phyloP scores from a whole-genome alignment of 2,888 invertebrate genomes.

The Athripsodes cinereus region DNA sequence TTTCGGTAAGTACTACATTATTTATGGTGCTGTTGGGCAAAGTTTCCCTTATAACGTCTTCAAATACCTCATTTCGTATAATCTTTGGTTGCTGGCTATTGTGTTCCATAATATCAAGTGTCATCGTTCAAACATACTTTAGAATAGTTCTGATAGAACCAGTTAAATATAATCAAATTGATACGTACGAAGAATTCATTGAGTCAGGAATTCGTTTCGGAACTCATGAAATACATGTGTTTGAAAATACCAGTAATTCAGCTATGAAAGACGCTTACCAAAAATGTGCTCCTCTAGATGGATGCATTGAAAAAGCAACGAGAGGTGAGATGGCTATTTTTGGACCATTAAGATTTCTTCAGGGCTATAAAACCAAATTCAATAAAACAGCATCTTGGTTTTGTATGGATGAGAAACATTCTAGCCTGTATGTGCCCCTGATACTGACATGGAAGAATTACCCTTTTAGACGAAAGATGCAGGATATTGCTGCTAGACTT shows the following conservation, averaged over 20 bases:
- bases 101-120: background rate
- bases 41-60: background rate
- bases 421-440: background rate
- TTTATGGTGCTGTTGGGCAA: background rate
- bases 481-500: background rate
- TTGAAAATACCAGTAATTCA: background rate
- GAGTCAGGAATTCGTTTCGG: background rate
- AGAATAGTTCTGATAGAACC: background rate
- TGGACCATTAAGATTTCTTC: background rate
- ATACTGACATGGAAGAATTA: slow-evolving; percentile 8
- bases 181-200: background rate
- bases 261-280: background rate
- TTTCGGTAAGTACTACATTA: background rate
- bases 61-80: background rate
- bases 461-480: background rate
- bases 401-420: background rate
- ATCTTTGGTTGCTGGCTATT: background rate
- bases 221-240: slow-evolving; percentile 36
- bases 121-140: background rate
- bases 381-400: background rate
- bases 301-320: background rate
- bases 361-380: background rate
- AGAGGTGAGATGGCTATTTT: slow-evolving; percentile 8
- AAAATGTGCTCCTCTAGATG: background rate
- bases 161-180: background rate